Percentiles rank a stretch among this genome's conserved stretches.
These are phyloP conservation scores for Stramonita haemastoma DNA, from an alignment of 2,888 invertebrate genomes.

Conservation along the genomic window DNA sequence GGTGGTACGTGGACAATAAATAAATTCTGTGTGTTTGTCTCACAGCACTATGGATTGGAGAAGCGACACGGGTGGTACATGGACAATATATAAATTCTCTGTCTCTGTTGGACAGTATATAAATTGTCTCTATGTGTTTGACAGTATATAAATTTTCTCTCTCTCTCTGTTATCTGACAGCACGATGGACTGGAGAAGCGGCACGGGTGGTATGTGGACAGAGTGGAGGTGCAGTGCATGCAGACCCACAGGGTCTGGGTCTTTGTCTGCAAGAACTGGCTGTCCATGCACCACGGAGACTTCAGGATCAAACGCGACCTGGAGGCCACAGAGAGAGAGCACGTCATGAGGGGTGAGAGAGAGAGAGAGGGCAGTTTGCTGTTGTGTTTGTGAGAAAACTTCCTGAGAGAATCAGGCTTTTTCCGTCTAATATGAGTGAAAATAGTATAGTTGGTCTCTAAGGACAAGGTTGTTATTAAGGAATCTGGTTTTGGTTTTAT, in stretches of 20 bases:
- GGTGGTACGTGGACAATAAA: constrained; percentile 72
- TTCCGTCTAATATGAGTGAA: no score
- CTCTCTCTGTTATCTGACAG: constrained; percentile 49
- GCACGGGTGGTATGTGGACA: constrained; percentile 71
- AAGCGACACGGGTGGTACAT: constrained; percentile 69
- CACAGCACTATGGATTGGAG: constrained; percentile 69
- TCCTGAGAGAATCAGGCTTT: no score
- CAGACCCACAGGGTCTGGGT: constrained; percentile 63
- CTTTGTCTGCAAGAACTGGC: constrained; percentile 71
- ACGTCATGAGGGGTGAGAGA: constrained; percentile 55
- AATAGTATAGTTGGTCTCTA: no score
- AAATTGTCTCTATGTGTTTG: no score
- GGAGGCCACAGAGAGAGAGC: constrained; percentile 58
- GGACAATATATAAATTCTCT: no score
- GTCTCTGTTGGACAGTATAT: no score
- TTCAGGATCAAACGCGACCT: constrained; percentile 60
- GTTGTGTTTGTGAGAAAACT: no score
- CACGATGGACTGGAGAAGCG: constrained; percentile 67
- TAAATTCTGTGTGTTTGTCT: no score
- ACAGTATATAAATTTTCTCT: no score
- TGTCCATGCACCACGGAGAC: constrained; percentile 65
- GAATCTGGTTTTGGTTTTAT: no score
- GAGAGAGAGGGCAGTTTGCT: no score
- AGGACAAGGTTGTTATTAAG: no score
- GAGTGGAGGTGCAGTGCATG: constrained; percentile 65